Conservation (phyloP, 2,113 vertebrate species). For the Dicaeum eximium region DNA sequence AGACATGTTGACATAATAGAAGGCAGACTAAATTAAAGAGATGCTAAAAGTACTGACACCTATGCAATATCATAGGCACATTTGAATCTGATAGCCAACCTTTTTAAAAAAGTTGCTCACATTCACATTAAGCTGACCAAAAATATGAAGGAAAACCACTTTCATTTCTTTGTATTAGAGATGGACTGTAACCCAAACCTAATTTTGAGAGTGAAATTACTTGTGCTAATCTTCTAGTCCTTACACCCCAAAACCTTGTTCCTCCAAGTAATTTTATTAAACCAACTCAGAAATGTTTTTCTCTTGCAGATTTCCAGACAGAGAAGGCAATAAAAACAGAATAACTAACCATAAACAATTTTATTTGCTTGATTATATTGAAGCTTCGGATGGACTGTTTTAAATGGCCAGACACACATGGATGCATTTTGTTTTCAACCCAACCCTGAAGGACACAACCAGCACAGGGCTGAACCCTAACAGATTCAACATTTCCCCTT, state of each 20-base stretch:
- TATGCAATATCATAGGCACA: neutral
- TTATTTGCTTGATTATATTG: conserved; percentile 1
- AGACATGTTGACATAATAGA: neutral
- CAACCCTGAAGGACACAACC: neutral
- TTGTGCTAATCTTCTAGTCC: conserved; percentile 26
- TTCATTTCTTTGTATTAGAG: neutral
- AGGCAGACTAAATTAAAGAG: neutral
- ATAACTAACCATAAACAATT: conserved; percentile 26
- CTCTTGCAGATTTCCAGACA: neutral
- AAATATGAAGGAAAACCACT: neutral
- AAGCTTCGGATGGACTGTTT: neutral
- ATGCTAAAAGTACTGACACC: neutral
- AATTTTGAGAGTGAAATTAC: conserved; percentile 36
- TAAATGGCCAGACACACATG: neutral
- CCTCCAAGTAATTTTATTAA: conserved; percentile 39
- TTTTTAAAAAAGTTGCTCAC: neutral
- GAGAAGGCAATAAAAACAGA: conserved; percentile 21
- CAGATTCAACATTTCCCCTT: neutral
- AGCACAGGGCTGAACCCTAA: neutral
- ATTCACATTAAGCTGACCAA: neutral
- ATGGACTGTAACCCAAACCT: neutral
- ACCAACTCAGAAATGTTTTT: neutral
- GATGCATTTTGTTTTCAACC: neutral
- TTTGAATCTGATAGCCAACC: neutral
- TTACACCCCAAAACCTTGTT: neutral